These are phyloP conservation scores for Pseudomyrmex pallidus DNA, from an alignment of 1,140 invertebrate genomes.

Conservation along the genomic window DNA sequence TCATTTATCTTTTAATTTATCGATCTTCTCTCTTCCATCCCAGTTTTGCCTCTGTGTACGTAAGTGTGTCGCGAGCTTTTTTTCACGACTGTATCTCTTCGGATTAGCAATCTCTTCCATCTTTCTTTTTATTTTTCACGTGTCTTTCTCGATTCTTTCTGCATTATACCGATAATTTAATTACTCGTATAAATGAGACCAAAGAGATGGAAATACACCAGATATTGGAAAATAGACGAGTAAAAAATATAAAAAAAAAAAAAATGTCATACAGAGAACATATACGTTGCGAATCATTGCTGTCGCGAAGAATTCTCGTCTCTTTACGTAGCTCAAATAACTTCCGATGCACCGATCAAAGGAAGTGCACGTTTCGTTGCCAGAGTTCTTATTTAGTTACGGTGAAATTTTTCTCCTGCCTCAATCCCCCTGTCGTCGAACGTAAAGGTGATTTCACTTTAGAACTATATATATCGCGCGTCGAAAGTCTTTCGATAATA, in stretches of 20 bases:
- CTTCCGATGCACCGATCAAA: slow-evolving; percentile 35
- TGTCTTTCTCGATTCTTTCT: background rate
- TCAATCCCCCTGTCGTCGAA: background rate
- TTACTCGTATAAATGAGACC: slow-evolving; percentile 20
- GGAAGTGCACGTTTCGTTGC: background rate
- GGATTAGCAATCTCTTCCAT: background rate
- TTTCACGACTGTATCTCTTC: background rate
- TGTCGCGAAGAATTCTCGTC: background rate
- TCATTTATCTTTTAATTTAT: background rate
- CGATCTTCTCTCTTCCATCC: too few relatives aligned
- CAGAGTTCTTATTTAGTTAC: background rate
- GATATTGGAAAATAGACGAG: background rate
- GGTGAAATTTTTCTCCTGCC: background rate
- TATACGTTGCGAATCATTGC: background rate
- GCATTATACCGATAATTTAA: slow-evolving; percentile 24
- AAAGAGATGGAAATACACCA: background rate
- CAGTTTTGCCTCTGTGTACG: background rate
- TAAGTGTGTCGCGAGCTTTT: slow-evolving; percentile 1
- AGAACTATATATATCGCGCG: too few relatives aligned
- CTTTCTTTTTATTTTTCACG: background rate
- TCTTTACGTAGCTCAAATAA: slow-evolving; percentile 12
- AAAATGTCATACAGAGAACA: background rate
- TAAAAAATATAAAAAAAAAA: slow-evolving; percentile 10
- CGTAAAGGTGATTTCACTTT: background rate
- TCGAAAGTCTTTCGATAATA: background rate